Evolutionary conservation across 2,888 invertebrate species (phyloP), one percentile per base, ranked within the genome.

Genomic region (Cryptocephalus primarius): DNA sequence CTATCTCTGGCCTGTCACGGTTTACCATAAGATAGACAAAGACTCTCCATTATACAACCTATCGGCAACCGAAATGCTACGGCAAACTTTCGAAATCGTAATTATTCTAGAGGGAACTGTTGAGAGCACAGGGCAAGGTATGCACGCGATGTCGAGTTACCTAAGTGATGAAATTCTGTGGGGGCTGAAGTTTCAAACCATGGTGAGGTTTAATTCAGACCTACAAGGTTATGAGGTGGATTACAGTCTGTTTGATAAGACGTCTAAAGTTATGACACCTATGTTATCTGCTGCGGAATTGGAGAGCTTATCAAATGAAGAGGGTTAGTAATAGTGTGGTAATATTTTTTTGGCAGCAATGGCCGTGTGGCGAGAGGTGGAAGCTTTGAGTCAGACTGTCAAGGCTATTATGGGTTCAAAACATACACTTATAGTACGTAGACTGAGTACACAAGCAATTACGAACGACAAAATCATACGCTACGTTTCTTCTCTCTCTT

Each of bases 1-100:
- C 71, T 87, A 96, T 61, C 83, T 96, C 47, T 97, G 96, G 96
- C 97, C 97, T 1, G 81, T 92, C 63, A 87, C 91, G 9, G 84
- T 94, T 13, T 85, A 91, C 22, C 97, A 97, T 66, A 79, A 80
- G 50, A 96, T 97, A 58, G 85, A 92, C 65, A 79, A 77, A 46
- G 70, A 72, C 0, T 93, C 92, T 55, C 97, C 97, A 0, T 78
- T 99, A 32, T 95, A 85, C 71, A 78, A 82, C 54, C 79, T 95
- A 70, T 87, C 90, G 3, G 90, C 93, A 0, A 85, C 87, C 33
- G 92, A 94, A 68, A 77, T 95, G 63, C 76, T 90, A 40, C 76
- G 79, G 51, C 36, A 52, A 32, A 82, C 87, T 60, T 86, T 94
- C 61, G 85, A 94, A 73, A 76, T 95, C 62, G 82, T 94, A 40